Evolutionary conservation across 2,888 invertebrate species (phyloP).

Genomic region (Dusona sp.): DNA sequence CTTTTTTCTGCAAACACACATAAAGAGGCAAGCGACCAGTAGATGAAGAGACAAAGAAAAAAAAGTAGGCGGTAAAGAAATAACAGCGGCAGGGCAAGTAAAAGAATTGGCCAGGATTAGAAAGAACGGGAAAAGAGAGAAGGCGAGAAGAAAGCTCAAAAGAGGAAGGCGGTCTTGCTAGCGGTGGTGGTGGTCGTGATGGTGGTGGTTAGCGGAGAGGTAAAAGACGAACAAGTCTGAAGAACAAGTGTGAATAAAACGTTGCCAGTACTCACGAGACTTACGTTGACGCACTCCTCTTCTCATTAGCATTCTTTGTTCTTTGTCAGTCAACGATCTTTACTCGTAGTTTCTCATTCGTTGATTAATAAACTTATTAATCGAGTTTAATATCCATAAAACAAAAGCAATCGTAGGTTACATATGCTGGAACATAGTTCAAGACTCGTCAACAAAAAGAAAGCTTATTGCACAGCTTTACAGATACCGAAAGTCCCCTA

Average conservation of each 20-base stretch:
- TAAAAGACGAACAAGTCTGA: slow-evolving; percentile 47
- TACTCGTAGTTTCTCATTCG: not conserved
- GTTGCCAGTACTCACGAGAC: slow-evolving; percentile 36
- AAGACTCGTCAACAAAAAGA: not conserved
- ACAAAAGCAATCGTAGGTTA: not conserved
- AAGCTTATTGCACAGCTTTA: not conserved
- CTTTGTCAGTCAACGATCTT: slow-evolving; percentile 1
- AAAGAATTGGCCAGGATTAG: slow-evolving; percentile 56
- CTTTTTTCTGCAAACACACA: slow-evolving; percentile 34
- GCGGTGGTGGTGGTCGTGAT: slow-evolving; percentile 63
- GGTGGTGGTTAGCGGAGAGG: slow-evolving; percentile 65
- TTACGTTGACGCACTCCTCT: slow-evolving; percentile 19
- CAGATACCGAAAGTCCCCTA: not conserved
- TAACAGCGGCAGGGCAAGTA: slow-evolving; percentile 54
- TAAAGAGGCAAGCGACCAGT: slow-evolving; percentile 37
- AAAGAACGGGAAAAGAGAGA: slow-evolving; percentile 49
- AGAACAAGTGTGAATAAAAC: slow-evolving; percentile 43
- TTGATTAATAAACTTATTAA: not conserved
- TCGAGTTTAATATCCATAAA: not conserved
- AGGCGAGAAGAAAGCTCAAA: slow-evolving; percentile 28
- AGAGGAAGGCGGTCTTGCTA: slow-evolving; percentile 44
- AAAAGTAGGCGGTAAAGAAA: slow-evolving; percentile 50
- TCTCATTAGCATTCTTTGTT: slow-evolving; percentile 27
- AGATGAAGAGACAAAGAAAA: slow-evolving; percentile 24
- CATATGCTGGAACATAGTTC: not conserved